Conservation (phyloP, 1,140 invertebrate genomes). For the Drosophila suzukii region DNA sequence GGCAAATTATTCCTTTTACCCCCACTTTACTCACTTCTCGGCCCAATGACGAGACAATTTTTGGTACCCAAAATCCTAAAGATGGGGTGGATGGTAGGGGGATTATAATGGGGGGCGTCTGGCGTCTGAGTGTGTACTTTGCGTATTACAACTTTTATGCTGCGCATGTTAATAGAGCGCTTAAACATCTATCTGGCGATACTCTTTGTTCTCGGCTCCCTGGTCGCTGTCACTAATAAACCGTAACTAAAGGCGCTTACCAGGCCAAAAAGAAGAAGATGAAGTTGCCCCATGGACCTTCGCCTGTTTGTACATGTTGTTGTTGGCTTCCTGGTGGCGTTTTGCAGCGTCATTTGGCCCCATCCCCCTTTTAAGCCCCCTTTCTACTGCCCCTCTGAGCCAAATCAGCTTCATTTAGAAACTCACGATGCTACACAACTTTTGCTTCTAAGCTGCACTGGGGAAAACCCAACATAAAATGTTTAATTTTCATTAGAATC, state of each 20-base stretch:
- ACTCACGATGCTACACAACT: constrained; percentile 31
- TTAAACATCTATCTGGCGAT: constrained; percentile 31
- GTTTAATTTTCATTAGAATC: too few species aligned
- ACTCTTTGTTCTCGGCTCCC: constrained; percentile 34
- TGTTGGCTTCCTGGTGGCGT: constrained; percentile 19
- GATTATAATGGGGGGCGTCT: constrained; percentile 4
- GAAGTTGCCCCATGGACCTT: constrained; percentile 10
- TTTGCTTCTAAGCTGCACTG: constrained; percentile 30
- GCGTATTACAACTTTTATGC: constrained; percentile 39
- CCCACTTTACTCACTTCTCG: background rate
- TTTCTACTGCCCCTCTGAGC: constrained; percentile 7
- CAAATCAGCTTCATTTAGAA: constrained; percentile 44
- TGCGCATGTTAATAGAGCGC: constrained; percentile 54
- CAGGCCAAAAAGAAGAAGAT: constrained; percentile 5
- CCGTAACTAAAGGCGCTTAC: constrained; percentile 64
- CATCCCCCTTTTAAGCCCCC: background rate
- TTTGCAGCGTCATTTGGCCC: constrained; percentile 65
- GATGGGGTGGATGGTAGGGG: background rate
- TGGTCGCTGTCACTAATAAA: constrained; percentile 41
- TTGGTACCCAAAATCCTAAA: constrained; percentile 12
- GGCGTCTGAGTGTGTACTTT: constrained; percentile 26
- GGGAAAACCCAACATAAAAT: background rate
- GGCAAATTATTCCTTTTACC: background rate
- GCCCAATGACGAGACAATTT: constrained; percentile 6
- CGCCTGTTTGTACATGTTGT: background rate